Evolutionary conservation across 2,888 invertebrate genomes (phyloP).

Genomic region (Leptogaster cylindrica): DNA sequence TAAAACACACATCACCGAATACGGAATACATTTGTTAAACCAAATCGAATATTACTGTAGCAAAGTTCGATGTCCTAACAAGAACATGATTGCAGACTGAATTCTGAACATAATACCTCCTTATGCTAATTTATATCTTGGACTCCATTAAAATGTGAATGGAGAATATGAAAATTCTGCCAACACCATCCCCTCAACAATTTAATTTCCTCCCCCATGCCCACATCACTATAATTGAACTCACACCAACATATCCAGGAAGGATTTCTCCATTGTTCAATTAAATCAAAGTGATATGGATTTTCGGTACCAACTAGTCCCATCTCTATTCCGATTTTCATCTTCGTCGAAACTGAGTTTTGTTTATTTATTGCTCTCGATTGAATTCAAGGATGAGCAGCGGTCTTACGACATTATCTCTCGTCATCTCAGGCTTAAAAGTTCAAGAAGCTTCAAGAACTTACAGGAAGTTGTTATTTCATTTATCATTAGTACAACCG

Average conservation of each 20-base stretch:
- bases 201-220: too few relatives aligned
- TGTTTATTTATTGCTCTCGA: conserved; percentile 37
- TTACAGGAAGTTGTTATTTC: conserved; percentile 36
- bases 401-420: conserved; percentile 5
- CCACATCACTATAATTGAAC: too few relatives aligned
- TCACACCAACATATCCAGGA: background rate
- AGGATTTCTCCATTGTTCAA: conserved; percentile 15
- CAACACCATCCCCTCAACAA: too few relatives aligned
- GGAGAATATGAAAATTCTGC: too few relatives aligned
- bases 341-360: conserved; percentile 30
- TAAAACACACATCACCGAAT: too few relatives aligned
- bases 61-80: too few relatives aligned
- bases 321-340: conserved; percentile 22
- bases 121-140: too few relatives aligned
- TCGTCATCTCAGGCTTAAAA: background rate
- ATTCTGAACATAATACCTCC: too few relatives aligned
- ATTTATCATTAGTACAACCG: conserved; percentile 16
- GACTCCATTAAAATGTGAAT: too few relatives aligned
- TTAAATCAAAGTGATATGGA: conserved; percentile 1
- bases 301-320: conserved; percentile 28
- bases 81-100: too few relatives aligned
- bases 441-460: conserved; percentile 37
- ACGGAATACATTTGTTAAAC: too few relatives aligned
- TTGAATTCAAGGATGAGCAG: conserved; percentile 38
- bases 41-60: too few relatives aligned